Percentiles rank a stretch among this genome's conserved stretches.
Conservation (phyloP, 2,797 vertebrate genomes). For the Mormyrops attenuatus region DNA sequence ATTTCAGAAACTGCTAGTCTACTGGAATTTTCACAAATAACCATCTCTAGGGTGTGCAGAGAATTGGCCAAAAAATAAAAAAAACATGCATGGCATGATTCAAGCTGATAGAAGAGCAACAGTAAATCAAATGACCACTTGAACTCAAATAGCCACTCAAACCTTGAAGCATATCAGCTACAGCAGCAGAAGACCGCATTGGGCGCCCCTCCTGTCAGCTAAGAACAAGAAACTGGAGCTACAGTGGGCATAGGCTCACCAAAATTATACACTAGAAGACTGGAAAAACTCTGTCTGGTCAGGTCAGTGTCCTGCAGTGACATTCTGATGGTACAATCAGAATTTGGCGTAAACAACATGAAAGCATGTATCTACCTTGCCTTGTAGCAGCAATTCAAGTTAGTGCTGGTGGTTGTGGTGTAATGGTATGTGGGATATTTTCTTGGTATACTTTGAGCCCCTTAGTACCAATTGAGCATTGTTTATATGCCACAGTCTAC, state of each 20-base stretch:
- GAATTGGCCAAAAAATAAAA: background rate
- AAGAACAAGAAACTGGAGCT: background rate
- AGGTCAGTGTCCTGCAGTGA: background rate
- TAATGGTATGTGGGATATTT: background rate
- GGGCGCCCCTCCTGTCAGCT: background rate
- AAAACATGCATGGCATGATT: background rate
- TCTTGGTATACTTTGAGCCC: background rate
- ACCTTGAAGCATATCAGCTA: background rate
- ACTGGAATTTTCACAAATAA: background rate
- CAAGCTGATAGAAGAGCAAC: background rate
- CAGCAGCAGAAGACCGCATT: background rate
- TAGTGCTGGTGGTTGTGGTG: background rate
- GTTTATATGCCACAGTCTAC: background rate
- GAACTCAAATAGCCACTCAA: background rate
- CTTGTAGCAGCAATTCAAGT: background rate
- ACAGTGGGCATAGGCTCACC: background rate
- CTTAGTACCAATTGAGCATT: background rate
- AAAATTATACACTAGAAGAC: background rate
- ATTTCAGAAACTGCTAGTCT: background rate
- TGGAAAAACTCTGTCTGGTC: background rate
- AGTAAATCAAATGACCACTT: background rate
- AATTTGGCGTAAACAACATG: conserved; percentile 33
- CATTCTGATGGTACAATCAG: conserved; percentile 3
- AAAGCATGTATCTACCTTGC: conserved; percentile 18
- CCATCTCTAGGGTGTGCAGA: background rate